Evolutionary conservation across 2,113 vertebrate species (phyloP), one percentile per base, ranked within the genome.

Genomic region (Lonchura striata): DNA sequence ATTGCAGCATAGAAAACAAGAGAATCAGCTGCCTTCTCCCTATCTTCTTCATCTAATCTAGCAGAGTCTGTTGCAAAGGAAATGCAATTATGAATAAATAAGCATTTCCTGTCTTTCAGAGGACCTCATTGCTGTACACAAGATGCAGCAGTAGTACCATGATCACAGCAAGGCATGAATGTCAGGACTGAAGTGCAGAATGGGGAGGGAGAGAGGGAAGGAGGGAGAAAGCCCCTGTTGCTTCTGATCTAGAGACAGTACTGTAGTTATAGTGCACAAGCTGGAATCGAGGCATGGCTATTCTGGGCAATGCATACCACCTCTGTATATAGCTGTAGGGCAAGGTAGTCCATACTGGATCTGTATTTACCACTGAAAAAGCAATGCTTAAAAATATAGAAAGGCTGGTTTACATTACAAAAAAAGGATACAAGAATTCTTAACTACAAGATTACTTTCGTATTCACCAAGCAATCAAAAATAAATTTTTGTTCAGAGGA

Each of bases 1-100:
- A 53, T 21, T 15, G 15, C 49, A 86, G 14, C 25, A 54, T 1
- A 86, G 42, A 59, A 77, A 59, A 63, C 2, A 0, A 83, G 18
- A 92, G 23, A 2, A 81, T 91, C 17, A 65, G 15, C 13, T 49
- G 20, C n/a, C 41, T 78, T 89, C n/a, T 78, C 23, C 10, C 7
- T 12, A 23, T 54, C 15, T 28, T 65, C 59, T 66, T 85, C 15
- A 71, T 75, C 86, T 88, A 53, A 90, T 92, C 44, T 59, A 50
- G 9, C 18, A 59, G 31, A 86, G 33, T 30, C 90, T 81, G 52
- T 59, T 70, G 5, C 35, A 84, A 77, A 11, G 7, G 12, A 86
- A 91, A 88, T 78, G 13, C 21, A 81, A 78, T 88, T 91, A 88
- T 35, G 47, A 91, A 65, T 77, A 82, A 92, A 88, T 57, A 90